Conservation (phyloP, 2,888 invertebrate genomes). For the Perithous albicinctus region DNA sequence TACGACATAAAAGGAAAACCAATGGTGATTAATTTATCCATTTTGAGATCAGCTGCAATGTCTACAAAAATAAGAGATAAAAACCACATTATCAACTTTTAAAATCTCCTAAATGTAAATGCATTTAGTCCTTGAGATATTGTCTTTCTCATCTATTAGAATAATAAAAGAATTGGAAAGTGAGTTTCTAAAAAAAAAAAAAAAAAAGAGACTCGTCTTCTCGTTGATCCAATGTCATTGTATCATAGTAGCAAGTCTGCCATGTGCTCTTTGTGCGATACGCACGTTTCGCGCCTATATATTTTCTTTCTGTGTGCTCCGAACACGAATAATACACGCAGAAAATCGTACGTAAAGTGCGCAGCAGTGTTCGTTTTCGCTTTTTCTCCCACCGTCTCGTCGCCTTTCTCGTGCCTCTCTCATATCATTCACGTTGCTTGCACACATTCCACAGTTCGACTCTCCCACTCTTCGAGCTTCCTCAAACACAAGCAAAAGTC, state of each 20-base stretch:
- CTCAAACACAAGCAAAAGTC: not conserved
- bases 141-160: too few species aligned
- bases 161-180: too few species aligned
- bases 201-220: not conserved
- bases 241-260: slow-evolving; percentile 39
- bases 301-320: not conserved
- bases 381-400: not conserved
- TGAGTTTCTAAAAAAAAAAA: too few species aligned
- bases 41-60: not conserved
- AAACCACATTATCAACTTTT: not conserved
- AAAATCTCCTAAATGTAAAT: not conserved
- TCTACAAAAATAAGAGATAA: not conserved
- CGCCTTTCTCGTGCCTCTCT: slow-evolving; percentile 20
- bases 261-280: slow-evolving; percentile 46
- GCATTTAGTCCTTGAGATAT: too few species aligned
- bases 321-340: slow-evolving; percentile 9
- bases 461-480: not conserved
- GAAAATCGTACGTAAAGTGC: slow-evolving; percentile 13
- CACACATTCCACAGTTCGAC: slow-evolving; percentile 13
- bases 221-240: not conserved
- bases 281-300: slow-evolving; percentile 9
- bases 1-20: not conserved
- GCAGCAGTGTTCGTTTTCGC: slow-evolving; percentile 38
- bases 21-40: not conserved
- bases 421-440: slow-evolving; percentile 1